Base-by-base conservation (phyloP, 2,888 invertebrate genomes). In the Melanargia galathea region DNA sequence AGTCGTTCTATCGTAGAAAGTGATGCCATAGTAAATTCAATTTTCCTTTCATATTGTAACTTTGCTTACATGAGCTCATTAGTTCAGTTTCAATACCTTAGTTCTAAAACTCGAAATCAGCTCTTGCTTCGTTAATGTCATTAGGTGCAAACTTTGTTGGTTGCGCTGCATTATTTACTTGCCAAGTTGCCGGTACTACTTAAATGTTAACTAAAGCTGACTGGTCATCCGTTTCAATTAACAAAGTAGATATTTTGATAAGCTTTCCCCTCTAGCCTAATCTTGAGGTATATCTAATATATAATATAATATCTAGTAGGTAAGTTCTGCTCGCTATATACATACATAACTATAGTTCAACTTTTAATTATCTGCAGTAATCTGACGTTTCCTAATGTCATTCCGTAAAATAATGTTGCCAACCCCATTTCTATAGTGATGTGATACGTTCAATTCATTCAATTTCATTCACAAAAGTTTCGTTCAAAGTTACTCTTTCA, bases 201-300 rank as follows among this genome's bases (percentile, higher is more conserved):
- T 62, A 33, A 24, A 61, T 54, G 57, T 57, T 52, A 57, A 64
- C 45, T 52, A 61, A 61, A 60, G 54, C 38, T 16, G 61, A 57
- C 46, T 54, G 52, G 30, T 51, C 62, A 61, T 61, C 59, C 56
- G 45, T 62, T 67, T 64, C 59, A 67, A 67, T 64, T 68, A 66
- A 51, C 51, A 30, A 33, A n/a, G n/a, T n/a, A n/a, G n/a, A 51
- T 18, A 30, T 51, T 30, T 51, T 18, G 10, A 16, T 30, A 30
- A 33, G 51, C 30, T 51, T 48, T 48, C 48, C 48, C n/a, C 10
- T 30, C 16, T 33, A 16, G 18, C 22, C 2, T n/a, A n/a, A 20
- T 30, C 16, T 16, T 18, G 18, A 30, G 30, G 45, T 38, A n/a
- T 35, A 13, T 13, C 5, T 11, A 38, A n/a, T n/a, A 13, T n/a